Base-by-base conservation (phyloP, 2,888 invertebrate genomes). In the Ophonus ardosiacus region DNA sequence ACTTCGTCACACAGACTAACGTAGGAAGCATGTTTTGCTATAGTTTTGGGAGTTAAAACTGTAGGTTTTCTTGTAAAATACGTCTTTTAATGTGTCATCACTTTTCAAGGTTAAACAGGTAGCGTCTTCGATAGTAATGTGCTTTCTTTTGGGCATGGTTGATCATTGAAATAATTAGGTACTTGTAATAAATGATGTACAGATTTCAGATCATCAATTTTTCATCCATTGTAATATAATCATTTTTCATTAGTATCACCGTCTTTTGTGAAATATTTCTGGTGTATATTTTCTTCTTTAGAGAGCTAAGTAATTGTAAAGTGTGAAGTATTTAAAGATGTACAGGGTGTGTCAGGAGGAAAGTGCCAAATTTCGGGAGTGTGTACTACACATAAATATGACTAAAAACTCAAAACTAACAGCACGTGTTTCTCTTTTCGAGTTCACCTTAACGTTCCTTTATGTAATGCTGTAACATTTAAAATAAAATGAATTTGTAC, bases 61-160 rank as follows among this genome's bases (percentile, higher is more conserved):
- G 71, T 74, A 74, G 71, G 71, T 15, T 17, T 43, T 15, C 43
- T 74, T 43, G 71, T 43, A 43, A 10, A 68, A 24, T 68, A 24
- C 68, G 68, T 13, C n/a, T 68, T 68, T n/a, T 15, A 68, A 68
- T 13, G 10, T 63, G 18, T 63, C 63, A 63, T 7, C 38, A 68
- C 15, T 68, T 6, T 40, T 31, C 15, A 68, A 68, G 38, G 38
- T 38, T 63, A 18, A 21, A 18, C 43, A 63, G 59, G 63, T 68
- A 68, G 68, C 24, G 38, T 68, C 68, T 68, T 68, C 68, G 8
- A 68, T 51, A 68, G 31, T 38, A 38, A 68, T 68, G 38, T 63
- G 68, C 68, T 68, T 68, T 38, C 31, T 38, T 68, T n/a, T 68
- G 38, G 68, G 68, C 68, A 68, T 68, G 68, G 68, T 68, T 63